Conservation (phyloP, 1,140 invertebrate species). For the Ganaspis sp. region DNA sequence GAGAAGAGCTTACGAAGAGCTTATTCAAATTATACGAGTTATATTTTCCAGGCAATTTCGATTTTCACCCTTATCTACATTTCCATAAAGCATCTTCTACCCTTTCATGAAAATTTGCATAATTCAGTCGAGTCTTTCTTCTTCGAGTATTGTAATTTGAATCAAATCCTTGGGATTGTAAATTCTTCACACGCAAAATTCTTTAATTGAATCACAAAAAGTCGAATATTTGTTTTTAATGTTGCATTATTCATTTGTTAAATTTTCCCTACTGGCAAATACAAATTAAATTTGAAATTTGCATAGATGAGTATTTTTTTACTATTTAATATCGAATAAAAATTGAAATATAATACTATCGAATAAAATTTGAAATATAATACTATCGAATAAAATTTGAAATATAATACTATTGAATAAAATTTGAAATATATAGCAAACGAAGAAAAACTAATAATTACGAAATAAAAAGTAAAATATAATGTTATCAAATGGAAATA, state of each 20-base stretch:
- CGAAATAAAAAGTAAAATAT: too few relatives aligned
- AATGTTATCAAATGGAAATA: too few relatives aligned
- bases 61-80: slow-evolving; percentile 13
- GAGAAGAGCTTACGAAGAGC: slow-evolving; percentile 2
- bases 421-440: too few relatives aligned
- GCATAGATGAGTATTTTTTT: too few relatives aligned
- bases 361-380: too few relatives aligned
- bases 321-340: too few relatives aligned
- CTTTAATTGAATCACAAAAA: neutral
- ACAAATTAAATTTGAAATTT: too few relatives aligned
- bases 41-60: slow-evolving; percentile 18
- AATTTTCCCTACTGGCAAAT: too few relatives aligned
- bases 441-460: too few relatives aligned
- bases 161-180: neutral
- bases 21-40: slow-evolving; percentile 16
- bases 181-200: neutral
- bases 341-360: too few relatives aligned
- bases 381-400: too few relatives aligned
- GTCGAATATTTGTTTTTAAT: neutral
- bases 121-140: neutral
- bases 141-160: slow-evolving; percentile 11
- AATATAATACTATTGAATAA: too few relatives aligned
- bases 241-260: neutral
- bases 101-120: slow-evolving; percentile 15
- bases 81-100: neutral